phyloP scores from a whole-genome alignment of 2,113 vertebrate genomes.

The Austrofundulus limnaeus region DNA sequence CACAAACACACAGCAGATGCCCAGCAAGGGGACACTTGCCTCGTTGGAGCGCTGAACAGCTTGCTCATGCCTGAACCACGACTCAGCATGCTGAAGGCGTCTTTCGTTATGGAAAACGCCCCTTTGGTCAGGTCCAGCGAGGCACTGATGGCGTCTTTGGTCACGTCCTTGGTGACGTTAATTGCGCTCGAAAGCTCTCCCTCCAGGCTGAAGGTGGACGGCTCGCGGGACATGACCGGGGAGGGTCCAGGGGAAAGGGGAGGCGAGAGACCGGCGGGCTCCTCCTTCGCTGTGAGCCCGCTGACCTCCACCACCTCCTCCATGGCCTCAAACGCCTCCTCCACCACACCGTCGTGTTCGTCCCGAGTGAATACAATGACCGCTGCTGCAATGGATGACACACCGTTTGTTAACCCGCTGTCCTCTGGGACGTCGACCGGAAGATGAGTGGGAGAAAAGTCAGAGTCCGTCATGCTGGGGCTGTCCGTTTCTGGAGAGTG shows the following conservation, averaged over 20 bases:
- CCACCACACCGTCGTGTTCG: slow-evolving; percentile 76
- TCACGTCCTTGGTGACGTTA: slow-evolving; percentile 89
- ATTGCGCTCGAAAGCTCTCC: slow-evolving; percentile 89
- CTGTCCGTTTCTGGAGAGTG: slow-evolving; percentile 88
- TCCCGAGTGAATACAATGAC: slow-evolving; percentile 38
- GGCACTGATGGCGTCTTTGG: slow-evolving; percentile 88
- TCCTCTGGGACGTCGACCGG: slow-evolving; percentile 65
- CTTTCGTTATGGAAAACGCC: slow-evolving; percentile 91
- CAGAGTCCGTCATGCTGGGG: slow-evolving; percentile 89
- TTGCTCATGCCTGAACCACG: slow-evolving; percentile 91
- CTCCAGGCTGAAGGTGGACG: slow-evolving; percentile 84
- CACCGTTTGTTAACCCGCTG: slow-evolving; percentile 63
- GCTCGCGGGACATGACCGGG: slow-evolving; percentile 59
- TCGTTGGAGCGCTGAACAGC: slow-evolving; percentile 83
- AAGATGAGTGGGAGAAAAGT: slow-evolving; percentile 75
- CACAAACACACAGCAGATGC: slow-evolving; percentile 3
- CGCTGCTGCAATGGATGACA: slow-evolving; percentile 28
- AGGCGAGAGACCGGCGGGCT: slow-evolving; percentile 44
- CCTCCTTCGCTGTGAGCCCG: slow-evolving; percentile 39
- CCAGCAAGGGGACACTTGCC: slow-evolving; percentile 71
- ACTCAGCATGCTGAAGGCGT: slow-evolving; percentile 89
- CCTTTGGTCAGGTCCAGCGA: slow-evolving; percentile 96
- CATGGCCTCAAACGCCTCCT: slow-evolving; percentile 86
- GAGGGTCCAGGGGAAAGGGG: slow-evolving; percentile 58
- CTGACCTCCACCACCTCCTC: slow-evolving; percentile 72